Evolutionary conservation across 2,888 invertebrate species (phyloP), one percentile per base, ranked within the genome.

Genomic region (Eutolmus rufibarbis): DNA sequence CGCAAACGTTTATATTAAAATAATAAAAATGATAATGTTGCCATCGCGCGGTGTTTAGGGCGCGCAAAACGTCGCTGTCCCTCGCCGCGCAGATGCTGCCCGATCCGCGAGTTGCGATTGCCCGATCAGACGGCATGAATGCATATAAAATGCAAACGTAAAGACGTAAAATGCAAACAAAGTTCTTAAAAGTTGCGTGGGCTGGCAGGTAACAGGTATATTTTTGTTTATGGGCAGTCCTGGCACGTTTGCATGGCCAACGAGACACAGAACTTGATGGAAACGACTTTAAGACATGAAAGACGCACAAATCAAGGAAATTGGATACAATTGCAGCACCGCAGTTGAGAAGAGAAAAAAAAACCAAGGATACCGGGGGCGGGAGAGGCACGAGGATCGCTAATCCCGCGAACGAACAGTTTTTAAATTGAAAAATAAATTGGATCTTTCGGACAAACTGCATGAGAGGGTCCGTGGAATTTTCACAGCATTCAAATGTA

Each of bases 261-360:
- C 77, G 77, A 77, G 86, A 77, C 78, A 86, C 77, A 89, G 87
- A 89, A 89, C 88, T 89, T 89, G 89, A 89, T 89, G 89, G 89
- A 89, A 89, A 89, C 89, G 89, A 89, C 89, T 89, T 88, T 88
- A 89, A 89, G 89, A 89, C 89, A 89, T 89, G 89, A 89, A 89
- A 89, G 88, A 88, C 89, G 88, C 89, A 89, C 89, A 89, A 89
- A 89, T 89, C 89, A 89, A 89, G 88, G 89, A 89, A 89, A 89
- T 89, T 89, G 89, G 89, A 89, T 89, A 89, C 89, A 88, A 89
- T 89, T 89, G 88, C 87, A 88, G 28, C 66, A 66, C 23, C 28
- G 23, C 66, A 0, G 3, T 23, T 28, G 23, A 12, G 88, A n/a
- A n/a, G 87, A 88, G 87, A 87, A 5, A 86, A 88, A 74, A 51